Evolutionary conservation across 2,113 vertebrate genomes (phyloP).

Genomic region (Pteronura brasiliensis): DNA sequence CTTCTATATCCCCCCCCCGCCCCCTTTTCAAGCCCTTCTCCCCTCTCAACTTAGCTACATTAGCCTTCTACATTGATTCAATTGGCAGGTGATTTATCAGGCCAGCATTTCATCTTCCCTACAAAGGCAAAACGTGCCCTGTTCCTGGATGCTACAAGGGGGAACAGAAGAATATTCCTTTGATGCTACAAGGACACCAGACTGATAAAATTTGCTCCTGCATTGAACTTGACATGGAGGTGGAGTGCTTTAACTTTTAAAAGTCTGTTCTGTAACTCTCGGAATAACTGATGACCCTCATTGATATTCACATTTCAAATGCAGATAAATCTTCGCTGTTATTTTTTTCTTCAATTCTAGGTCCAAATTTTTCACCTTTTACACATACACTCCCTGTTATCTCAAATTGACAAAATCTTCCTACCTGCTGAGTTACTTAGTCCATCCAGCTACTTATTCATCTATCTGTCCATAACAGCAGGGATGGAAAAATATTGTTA

Average conservation of each 20-base stretch:
- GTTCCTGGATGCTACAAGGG: not conserved
- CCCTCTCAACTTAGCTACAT: not conserved
- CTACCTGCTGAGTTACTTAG: constrained; percentile 31
- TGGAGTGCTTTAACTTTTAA: constrained; percentile 57
- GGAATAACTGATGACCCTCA: constrained; percentile 52
- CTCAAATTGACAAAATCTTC: constrained; percentile 31
- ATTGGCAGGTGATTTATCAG: constrained; percentile 65
- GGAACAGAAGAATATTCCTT: not conserved
- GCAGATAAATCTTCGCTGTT: constrained; percentile 34
- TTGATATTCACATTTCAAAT: constrained; percentile 58
- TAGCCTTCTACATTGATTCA: not conserved
- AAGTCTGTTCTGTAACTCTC: constrained; percentile 35
- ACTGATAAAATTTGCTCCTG: constrained; percentile 40
- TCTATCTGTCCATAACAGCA: not conserved
- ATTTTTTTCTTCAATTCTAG: constrained; percentile 30
- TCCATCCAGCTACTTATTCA: not conserved
- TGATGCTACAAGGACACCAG: constrained; percentile 47
- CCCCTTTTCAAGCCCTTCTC: not conserved
- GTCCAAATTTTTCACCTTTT: not conserved
- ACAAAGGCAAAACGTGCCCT: not conserved
- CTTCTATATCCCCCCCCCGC: not conserved
- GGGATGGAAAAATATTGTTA: not conserved
- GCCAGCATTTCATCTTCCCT: constrained; percentile 43
- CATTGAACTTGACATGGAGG: constrained; percentile 42
- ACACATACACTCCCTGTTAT: not conserved